These are phyloP conservation scores for Cheumatopsyche charites DNA, from an alignment of 1,140 invertebrate genomes.

Conservation along the genomic window DNA sequence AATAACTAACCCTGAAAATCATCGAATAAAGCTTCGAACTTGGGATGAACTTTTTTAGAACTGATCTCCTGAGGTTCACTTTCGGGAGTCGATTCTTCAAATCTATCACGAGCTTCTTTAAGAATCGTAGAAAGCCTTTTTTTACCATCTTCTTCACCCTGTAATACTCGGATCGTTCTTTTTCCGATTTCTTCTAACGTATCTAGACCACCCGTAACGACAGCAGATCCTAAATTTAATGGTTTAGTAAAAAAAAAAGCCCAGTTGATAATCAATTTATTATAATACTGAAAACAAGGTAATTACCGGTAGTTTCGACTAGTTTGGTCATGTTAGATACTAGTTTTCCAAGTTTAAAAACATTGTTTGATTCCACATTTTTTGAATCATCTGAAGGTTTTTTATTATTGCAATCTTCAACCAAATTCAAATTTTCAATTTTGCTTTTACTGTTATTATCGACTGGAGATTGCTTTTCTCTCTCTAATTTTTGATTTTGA, in stretches of 20 bases:
- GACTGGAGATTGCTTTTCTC: conserved; percentile 43
- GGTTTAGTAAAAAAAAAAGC: neutral
- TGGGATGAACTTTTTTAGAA: conserved; percentile 68
- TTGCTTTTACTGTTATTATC: conserved; percentile 24
- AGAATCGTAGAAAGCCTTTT: conserved; percentile 69
- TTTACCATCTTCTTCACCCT: conserved; percentile 67
- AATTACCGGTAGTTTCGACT: conserved; percentile 71
- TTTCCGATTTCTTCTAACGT: conserved; percentile 91
- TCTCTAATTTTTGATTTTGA: conserved; percentile 56
- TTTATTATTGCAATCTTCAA: neutral
- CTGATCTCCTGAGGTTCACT: conserved; percentile 63
- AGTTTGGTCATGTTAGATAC: conserved; percentile 74
- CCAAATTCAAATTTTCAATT: neutral
- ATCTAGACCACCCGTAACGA: conserved; percentile 82
- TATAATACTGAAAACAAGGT: too few species aligned
- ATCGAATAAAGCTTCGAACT: conserved; percentile 86
- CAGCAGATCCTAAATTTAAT: conserved; percentile 68
- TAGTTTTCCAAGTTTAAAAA: conserved; percentile 63
- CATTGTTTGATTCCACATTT: conserved; percentile 11
- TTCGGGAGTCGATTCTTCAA: conserved; percentile 62
- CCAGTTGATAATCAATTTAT: neutral
- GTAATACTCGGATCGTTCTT: conserved; percentile 90
- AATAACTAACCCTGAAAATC: conserved; percentile 74
- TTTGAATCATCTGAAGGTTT: conserved; percentile 7
- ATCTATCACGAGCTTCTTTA: conserved; percentile 82